Evolutionary conservation across 2,888 invertebrate species (phyloP), one percentile per base, ranked within the genome.

Genomic region (Andrena camellia): DNA sequence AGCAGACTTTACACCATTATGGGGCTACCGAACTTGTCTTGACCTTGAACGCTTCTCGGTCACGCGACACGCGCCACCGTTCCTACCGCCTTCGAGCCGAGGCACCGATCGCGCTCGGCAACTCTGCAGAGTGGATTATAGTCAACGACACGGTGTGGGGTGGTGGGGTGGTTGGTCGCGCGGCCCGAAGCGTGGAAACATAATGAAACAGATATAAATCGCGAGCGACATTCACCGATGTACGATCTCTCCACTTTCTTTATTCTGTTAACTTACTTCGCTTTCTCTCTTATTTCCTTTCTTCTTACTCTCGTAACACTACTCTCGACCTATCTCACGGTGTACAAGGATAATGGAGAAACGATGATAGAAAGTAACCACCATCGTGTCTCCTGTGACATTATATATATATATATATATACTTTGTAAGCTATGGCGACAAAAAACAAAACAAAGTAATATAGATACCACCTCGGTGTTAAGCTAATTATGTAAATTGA

Each of bases 401-500:
- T 10, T 31, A 29, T n/a, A n/a, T n/a, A n/a, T n/a, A n/a, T n/a
- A n/a, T n/a, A n/a, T n/a, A n/a, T n/a, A n/a, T n/a, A n/a, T 66
- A 26, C 33, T 23, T 17, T 66, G 26, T 35, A 57, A 75, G 42
- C 7, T 23, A 10, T 66, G 31, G 70, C 75, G 63, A 76, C 26
- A 54, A 13, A 72, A 42, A 57, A 70, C 26, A 60, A 20, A 81
- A 23, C 70, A 57, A 69, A 59, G 52, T 66, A 64, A 31, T 63
- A 68, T 69, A 57, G 83, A 90, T 86, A 52, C 26, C 31, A 52
- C 59, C 59, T 33, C 69, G 48, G 69, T 77, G 69, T 77, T 79
- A 88, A 91, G 90, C 90, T 92, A 91, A 92, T 91, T 87, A 91
- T 91, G 89, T 92, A 91, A 93, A 93, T 91, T 94, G 93, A 93